A percentile compares a stretch with the other conserved stretches of the same genome.
Evolutionary conservation across 2,888 invertebrate genomes (phyloP).

Genomic region (Philereme vetulata): DNA sequence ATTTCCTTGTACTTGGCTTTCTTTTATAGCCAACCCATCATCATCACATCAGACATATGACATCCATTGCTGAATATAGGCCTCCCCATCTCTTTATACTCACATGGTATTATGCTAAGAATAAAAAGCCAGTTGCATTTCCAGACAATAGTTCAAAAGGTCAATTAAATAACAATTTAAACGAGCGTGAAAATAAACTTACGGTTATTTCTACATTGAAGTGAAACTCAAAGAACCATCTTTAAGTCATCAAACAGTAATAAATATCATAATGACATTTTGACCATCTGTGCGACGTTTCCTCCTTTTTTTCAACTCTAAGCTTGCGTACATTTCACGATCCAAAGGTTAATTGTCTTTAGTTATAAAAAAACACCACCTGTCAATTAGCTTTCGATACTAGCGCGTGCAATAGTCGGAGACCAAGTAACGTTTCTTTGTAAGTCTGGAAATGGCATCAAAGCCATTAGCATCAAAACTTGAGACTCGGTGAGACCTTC

Average conservation of each 20-base stretch:
- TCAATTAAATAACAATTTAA: constrained; percentile 17
- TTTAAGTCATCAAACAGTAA: constrained; percentile 22
- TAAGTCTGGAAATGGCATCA: constrained; percentile 45
- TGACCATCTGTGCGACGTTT: constrained; percentile 31
- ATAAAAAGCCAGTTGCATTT: no score
- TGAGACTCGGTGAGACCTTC: constrained; percentile 37
- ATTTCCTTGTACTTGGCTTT: no score
- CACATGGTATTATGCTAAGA: no score
- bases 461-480: constrained; percentile 25
- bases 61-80: no score
- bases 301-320: constrained; percentile 21
- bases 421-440: constrained; percentile 33
- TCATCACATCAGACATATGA: no score
- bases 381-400: constrained; percentile 48
- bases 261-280: constrained; percentile 34
- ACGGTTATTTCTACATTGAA: no score
- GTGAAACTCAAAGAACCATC: constrained; percentile 21
- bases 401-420: constrained; percentile 37
- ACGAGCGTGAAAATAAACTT: no score
- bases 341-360: constrained; percentile 49
- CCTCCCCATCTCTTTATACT: no score
- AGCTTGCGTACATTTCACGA: constrained; percentile 39
- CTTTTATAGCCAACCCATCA: no score
- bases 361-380: constrained; percentile 47
- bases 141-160: constrained; percentile 18